Evolutionary conservation across 2,888 invertebrate species (phyloP).

Genomic region (Tinea pellionella): DNA sequence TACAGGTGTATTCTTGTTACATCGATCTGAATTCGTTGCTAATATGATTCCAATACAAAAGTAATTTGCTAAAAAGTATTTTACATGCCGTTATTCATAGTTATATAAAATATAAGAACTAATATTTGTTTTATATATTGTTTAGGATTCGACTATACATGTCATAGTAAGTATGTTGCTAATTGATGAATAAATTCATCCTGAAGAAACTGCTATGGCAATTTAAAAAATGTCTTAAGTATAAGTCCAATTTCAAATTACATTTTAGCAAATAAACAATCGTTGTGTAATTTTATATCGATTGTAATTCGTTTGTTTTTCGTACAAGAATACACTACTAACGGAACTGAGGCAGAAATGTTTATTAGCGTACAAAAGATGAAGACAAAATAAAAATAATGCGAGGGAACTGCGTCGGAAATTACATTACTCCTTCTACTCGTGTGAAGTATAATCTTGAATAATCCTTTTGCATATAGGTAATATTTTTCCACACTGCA

Average conservation of each 20-base stretch:
- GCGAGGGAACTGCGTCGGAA: slow-evolving; percentile 14
- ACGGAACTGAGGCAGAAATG: slow-evolving; percentile 22
- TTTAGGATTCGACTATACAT: no score
- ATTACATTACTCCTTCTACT: neutral
- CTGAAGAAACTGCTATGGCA: no score
- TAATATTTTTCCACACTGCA: neutral
- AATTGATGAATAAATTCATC: no score
- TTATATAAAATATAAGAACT: no score
- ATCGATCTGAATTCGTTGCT: neutral
- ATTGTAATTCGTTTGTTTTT: neutral
- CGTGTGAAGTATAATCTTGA: neutral
- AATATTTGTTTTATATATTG: no score
- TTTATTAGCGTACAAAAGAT: slow-evolving; percentile 33
- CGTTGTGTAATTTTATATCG: no score
- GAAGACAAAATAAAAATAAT: slow-evolving; percentile 36
- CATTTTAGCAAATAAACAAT: no score
- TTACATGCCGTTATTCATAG: no score
- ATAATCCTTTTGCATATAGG: neutral
- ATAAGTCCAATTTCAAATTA: no score
- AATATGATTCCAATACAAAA: neutral
- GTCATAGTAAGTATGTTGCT: no score
- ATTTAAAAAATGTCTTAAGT: no score
- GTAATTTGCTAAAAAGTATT: no score
- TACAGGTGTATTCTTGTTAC: neutral
- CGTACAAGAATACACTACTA: neutral